These are phyloP conservation scores for Galaxias olidus DNA, from an alignment of 2,797 vertebrate genomes.

Conservation along the genomic window DNA sequence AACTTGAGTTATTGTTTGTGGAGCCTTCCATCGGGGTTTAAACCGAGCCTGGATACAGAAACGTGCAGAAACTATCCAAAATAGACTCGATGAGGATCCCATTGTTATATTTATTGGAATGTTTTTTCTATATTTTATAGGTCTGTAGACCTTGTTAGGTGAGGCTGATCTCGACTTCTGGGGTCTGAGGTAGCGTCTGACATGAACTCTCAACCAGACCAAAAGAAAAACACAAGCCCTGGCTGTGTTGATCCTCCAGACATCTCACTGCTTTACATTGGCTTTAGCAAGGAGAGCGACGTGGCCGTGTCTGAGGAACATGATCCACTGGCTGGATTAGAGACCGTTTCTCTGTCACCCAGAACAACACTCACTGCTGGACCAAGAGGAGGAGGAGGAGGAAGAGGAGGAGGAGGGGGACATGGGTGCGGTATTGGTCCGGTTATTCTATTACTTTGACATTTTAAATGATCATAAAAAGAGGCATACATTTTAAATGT, in stretches of 20 bases:
- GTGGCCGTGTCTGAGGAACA: conserved; percentile 76
- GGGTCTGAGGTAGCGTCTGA: conserved; percentile 69
- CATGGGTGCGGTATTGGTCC: no score
- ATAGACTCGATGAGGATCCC: conserved; percentile 69
- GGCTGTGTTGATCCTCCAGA: conserved; percentile 71
- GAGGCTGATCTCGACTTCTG: conserved; percentile 75
- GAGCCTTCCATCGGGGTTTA: no score
- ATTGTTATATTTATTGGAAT: no score
- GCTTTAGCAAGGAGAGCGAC: conserved; percentile 64
- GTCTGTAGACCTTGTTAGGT: conserved; percentile 75
- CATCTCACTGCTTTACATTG: conserved; percentile 77
- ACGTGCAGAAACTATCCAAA: conserved; percentile 51
- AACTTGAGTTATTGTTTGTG: no score
- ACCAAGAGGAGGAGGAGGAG: conserved; percentile 60
- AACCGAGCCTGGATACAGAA: no score
- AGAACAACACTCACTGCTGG: conserved; percentile 71
- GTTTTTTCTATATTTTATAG: conserved; percentile 59
- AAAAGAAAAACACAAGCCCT: conserved; percentile 80
- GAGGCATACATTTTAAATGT: no score
- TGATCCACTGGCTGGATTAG: conserved; percentile 78
- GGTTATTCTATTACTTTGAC: no score
- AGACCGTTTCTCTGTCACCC: conserved; percentile 78
- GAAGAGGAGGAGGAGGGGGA: conserved; percentile 15
- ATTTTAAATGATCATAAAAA: no score
- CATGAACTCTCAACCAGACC: conserved; percentile 74